A percentile compares a stretch with the other conserved stretches of the same genome.
phyloP scores from a whole-genome alignment of 2,888 invertebrate genomes.

The Adelognathus sp. region DNA sequence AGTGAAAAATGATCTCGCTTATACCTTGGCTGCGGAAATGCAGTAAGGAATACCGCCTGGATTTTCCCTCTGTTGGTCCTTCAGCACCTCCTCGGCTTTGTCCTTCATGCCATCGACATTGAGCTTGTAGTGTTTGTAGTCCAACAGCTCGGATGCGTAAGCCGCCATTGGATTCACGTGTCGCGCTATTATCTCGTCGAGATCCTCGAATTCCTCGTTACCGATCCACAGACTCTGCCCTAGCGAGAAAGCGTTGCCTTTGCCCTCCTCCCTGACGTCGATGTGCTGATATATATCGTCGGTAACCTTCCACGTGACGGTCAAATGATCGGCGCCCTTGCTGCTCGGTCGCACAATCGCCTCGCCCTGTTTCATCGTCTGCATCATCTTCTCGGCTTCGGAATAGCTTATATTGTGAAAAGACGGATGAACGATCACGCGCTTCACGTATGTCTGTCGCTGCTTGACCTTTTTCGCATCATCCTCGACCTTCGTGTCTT shows the following conservation, averaged over 20 bases:
- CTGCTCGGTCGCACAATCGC: slow-evolving; percentile 98
- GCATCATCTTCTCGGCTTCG: slow-evolving; percentile 96
- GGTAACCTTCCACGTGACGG: slow-evolving; percentile 99
- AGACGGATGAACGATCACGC: slow-evolving; percentile 98
- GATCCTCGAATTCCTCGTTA: slow-evolving; percentile 97
- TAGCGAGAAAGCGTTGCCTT: slow-evolving; percentile 97
- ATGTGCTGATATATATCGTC: slow-evolving; percentile 98
- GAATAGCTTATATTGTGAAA: slow-evolving; percentile 98
- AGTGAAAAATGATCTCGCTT: background rate
- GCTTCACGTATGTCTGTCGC: slow-evolving; percentile 93
- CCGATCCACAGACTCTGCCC: slow-evolving; percentile 94
- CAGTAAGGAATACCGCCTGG: slow-evolving; percentile 94
- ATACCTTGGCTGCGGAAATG: slow-evolving; percentile 88
- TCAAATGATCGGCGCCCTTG: slow-evolving; percentile 97
- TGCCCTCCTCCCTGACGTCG: slow-evolving; percentile 97
- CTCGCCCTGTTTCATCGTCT: slow-evolving; percentile 97
- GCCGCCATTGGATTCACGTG: slow-evolving; percentile 98
- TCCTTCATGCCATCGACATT: slow-evolving; percentile 91
- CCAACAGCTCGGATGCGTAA: slow-evolving; percentile 93
- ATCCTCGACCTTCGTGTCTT: slow-evolving; percentile 89
- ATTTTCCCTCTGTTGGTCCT: slow-evolving; percentile 94
- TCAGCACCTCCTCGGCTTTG: slow-evolving; percentile 92
- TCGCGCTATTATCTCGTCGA: slow-evolving; percentile 99
- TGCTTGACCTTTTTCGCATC: slow-evolving; percentile 92
- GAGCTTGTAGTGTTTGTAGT: slow-evolving; percentile 94